phyloP scores from a whole-genome alignment of 1,140 invertebrate species.

The Aphelinus atriplicis region DNA sequence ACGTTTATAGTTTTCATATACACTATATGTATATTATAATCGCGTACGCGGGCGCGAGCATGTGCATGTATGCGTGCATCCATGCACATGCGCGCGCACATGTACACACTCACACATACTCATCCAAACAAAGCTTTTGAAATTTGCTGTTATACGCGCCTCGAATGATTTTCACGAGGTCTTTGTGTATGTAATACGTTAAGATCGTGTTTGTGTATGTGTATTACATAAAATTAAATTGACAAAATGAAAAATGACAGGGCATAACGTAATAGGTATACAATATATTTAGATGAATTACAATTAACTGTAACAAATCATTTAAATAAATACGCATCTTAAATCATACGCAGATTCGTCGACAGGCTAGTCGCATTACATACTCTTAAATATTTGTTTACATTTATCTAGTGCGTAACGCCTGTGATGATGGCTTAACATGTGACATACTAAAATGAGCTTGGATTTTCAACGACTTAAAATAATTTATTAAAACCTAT shows the following conservation, averaged over 20 bases:
- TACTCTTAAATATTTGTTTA: no score
- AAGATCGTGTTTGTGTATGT: not conserved
- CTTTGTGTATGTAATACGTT: no score
- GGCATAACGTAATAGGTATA: no score
- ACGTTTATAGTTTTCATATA: conserved; percentile 42
- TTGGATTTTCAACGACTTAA: no score
- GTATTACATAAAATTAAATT: not conserved
- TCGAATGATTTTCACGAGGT: no score
- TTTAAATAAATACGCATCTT: not conserved
- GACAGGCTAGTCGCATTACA: not conserved
- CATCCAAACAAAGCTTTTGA: conserved; percentile 18
- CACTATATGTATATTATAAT: conserved; percentile 31
- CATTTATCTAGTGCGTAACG: no score
- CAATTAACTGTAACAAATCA: no score
- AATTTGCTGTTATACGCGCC: no score
- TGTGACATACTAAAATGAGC: no score
- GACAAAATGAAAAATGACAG: no score
- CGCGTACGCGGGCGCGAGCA: conserved; percentile 3
- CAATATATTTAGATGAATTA: no score
- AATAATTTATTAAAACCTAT: not conserved
- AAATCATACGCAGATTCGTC: conserved; percentile 3
- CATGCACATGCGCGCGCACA: not conserved
- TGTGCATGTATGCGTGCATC: not conserved
- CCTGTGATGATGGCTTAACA: no score
- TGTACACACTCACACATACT: not conserved